Evolutionary conservation across 1,140 invertebrate species (phyloP).

Genomic region (Trichonephila clavipes): DNA sequence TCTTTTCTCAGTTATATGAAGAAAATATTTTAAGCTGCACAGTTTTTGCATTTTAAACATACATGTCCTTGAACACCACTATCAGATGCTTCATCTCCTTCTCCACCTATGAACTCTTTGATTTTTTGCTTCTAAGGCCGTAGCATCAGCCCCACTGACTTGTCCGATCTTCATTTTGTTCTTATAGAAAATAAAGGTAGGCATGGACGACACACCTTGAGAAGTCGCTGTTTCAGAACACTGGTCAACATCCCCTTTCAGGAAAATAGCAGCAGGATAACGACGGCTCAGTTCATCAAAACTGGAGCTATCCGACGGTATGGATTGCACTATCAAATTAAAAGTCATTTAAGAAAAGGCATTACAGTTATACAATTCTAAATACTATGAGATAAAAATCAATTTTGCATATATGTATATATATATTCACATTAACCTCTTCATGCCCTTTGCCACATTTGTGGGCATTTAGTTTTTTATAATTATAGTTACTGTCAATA

Average conservation of each 20-base stretch:
- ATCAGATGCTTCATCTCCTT: slow-evolving; percentile 78
- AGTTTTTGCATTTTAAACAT: background rate
- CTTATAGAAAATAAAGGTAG: slow-evolving; percentile 97
- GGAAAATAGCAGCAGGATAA: slow-evolving; percentile 93
- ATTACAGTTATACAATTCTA: no score
- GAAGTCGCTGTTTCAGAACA: slow-evolving; percentile 89
- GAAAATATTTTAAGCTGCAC: no score
- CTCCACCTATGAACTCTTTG: slow-evolving; percentile 88
- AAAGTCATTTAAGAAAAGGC: no score
- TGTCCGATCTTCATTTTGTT: slow-evolving; percentile 91
- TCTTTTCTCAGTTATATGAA: no score
- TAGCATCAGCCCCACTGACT: slow-evolving; percentile 91
- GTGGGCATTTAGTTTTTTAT: no score
- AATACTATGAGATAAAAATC: no score
- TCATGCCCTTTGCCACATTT: no score
- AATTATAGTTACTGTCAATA: no score
- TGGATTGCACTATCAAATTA: slow-evolving; percentile 79
- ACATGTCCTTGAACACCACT: slow-evolving; percentile 76
- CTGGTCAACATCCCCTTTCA: slow-evolving; percentile 96
- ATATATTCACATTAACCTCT: no score
- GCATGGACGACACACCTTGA: slow-evolving; percentile 96
- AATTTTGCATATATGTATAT: no score
- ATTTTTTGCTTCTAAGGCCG: slow-evolving; percentile 93
- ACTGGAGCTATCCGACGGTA: slow-evolving; percentile 89
- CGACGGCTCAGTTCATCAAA: slow-evolving; percentile 92